Percentiles rank a stretch among this genome's conserved stretches.
These are phyloP conservation scores for Misgurnus anguillicaudatus DNA, from an alignment of 2,113 vertebrate genomes.

Conservation along the genomic window DNA sequence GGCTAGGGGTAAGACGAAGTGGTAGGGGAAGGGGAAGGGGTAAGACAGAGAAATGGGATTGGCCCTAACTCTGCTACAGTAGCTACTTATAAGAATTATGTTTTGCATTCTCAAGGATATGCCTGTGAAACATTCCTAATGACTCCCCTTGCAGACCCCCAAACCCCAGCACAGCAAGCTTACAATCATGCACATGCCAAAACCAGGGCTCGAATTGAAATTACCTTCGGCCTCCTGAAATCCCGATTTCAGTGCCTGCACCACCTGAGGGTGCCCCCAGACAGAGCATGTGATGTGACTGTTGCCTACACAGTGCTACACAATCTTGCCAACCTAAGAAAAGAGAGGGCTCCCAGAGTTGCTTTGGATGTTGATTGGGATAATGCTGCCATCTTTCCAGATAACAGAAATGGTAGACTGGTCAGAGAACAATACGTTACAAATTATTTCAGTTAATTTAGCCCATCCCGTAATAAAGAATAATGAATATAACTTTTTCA, in stretches of 20 bases:
- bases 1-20: too few species aligned
- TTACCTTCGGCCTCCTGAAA: conserved; percentile 31
- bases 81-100: too few species aligned
- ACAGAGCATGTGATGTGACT: too few species aligned
- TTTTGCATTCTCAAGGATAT: background rate
- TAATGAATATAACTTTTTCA: background rate
- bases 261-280: too few species aligned
- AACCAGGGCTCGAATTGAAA: conserved; percentile 33
- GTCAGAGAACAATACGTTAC: conserved; percentile 3
- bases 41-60: too few species aligned
- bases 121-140: too few species aligned
- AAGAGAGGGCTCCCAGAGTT: background rate
- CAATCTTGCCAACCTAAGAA: too few species aligned
- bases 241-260: background rate
- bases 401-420: conserved; percentile 16
- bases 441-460: conserved; percentile 15
- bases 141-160: too few species aligned
- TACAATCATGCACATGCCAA: conserved; percentile 1
- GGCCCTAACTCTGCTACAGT: too few species aligned
- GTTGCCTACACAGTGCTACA: too few species aligned
- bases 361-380: conserved; percentile 1
- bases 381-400: background rate
- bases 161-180: too few species aligned
- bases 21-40: too few species aligned
- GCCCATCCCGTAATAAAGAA: background rate